Conservation (phyloP, 2,113 vertebrate species). For the Seriola quinqueradiata region DNA sequence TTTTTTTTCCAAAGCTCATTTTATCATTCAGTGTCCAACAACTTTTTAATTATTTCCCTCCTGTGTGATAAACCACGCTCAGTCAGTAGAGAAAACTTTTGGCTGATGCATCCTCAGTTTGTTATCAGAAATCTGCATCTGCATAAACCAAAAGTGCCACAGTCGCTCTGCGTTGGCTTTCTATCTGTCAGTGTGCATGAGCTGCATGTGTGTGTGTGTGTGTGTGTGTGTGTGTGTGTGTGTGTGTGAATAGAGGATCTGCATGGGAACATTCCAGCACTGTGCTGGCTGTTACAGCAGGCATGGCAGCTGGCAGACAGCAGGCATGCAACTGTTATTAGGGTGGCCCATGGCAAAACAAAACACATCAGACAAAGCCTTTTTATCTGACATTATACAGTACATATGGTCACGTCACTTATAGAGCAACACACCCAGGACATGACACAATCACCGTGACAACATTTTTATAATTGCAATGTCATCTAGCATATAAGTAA, state of each 20-base stretch:
- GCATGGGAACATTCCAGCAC: conserved; percentile 78
- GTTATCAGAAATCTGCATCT: not conserved
- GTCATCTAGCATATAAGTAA: not conserved
- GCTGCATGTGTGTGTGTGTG: conserved; percentile 22
- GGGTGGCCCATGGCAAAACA: conserved; percentile 59
- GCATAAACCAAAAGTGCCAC: not conserved
- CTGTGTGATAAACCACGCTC: not conserved
- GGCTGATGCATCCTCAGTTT: not conserved
- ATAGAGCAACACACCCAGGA: not conserved
- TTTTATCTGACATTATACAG: conserved; percentile 37
- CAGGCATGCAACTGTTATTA: conserved; percentile 67
- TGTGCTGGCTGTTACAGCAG: conserved; percentile 65
- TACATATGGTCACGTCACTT: conserved; percentile 13
- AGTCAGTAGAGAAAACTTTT: not conserved
- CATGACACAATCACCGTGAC: not conserved
- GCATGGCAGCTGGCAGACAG: conserved; percentile 74
- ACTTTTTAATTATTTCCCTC: not conserved
- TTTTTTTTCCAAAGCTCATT: not conserved
- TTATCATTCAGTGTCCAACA: not conserved
- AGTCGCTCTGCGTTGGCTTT: not conserved
- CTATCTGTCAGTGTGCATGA: conserved; percentile 3
- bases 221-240: conserved; percentile 4
- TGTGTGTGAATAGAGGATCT: conserved; percentile 59
- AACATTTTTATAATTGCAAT: not conserved
- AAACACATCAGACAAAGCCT: conserved; percentile 51